A percentile compares a stretch with the other conserved stretches of the same genome.
phyloP scores from a whole-genome alignment of 2,113 vertebrate genomes.

The Prietella phreatophila region DNA sequence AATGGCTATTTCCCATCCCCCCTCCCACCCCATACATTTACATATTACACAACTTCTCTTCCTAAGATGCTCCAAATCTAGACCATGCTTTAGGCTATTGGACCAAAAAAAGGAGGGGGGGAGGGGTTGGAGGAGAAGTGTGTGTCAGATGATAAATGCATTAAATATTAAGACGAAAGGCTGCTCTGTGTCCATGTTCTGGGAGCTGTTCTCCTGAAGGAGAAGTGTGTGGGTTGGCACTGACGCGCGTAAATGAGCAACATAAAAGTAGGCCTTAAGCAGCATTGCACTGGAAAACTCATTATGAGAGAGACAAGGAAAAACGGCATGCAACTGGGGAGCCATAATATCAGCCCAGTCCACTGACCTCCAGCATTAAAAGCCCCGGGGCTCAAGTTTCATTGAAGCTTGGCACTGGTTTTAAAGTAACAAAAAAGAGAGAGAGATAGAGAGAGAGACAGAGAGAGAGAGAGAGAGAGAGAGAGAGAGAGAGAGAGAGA shows the following conservation, averaged over 20 bases:
- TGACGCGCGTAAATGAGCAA: conserved; percentile 65
- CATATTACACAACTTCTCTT: background rate
- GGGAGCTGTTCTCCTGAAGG: conserved; percentile 45
- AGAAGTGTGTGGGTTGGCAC: conserved; percentile 62
- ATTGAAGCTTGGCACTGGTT: conserved; percentile 30
- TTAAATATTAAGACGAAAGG: conserved; percentile 45
- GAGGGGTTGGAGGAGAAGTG: no score
- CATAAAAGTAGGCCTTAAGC: conserved; percentile 64
- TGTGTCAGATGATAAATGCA: conserved; percentile 66
- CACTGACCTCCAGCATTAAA: conserved; percentile 57
- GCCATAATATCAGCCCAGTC: conserved; percentile 59
- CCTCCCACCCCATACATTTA: background rate
- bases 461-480: background rate
- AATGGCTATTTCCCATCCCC: background rate
- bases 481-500: background rate
- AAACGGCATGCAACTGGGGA: conserved; percentile 44
- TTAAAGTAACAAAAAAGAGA: background rate
- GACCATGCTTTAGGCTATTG: background rate
- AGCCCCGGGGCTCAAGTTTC: conserved; percentile 62
- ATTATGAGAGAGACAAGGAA: conserved; percentile 50
- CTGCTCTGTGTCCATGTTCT: conserved; percentile 41
- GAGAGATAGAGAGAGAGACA: no score
- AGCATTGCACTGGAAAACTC: conserved; percentile 64
- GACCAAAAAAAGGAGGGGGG: background rate
- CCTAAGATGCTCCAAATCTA: background rate